Conservation (phyloP, 1,140 invertebrate species). For the Hycleus cichorii region DNA sequence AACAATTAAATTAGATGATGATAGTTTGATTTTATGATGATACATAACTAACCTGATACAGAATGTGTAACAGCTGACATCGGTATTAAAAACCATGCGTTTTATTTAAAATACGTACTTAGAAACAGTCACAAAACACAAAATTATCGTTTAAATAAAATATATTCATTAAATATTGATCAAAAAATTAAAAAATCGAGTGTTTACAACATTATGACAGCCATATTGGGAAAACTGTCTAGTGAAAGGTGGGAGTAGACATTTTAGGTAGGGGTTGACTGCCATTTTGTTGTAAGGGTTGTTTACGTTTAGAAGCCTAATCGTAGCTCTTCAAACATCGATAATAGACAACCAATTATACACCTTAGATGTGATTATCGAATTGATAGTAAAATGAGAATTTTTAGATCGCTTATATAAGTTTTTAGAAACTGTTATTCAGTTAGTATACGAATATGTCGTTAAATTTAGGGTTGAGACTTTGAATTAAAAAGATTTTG, state of each 20-base stretch:
- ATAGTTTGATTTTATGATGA: background rate
- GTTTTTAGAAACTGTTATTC: too few species aligned
- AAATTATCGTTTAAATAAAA: slow-evolving; percentile 10
- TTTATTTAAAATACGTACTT: slow-evolving; percentile 15
- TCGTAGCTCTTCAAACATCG: too few species aligned
- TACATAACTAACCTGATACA: slow-evolving; percentile 49
- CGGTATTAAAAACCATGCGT: slow-evolving; percentile 47
- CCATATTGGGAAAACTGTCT: slow-evolving; percentile 36
- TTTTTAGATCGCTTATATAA: too few species aligned
- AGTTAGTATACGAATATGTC: background rate
- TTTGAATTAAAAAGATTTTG: slow-evolving; percentile 30
- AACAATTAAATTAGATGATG: background rate
- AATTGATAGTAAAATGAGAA: too few species aligned
- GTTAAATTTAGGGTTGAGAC: slow-evolving; percentile 2
- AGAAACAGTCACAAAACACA: slow-evolving; percentile 11
- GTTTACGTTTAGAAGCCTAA: slow-evolving; percentile 11
- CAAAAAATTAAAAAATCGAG: slow-evolving; percentile 18
- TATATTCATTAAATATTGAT: slow-evolving; percentile 5
- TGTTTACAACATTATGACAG: slow-evolving; percentile 39
- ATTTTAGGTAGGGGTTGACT: slow-evolving; percentile 26
- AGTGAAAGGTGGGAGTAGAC: background rate
- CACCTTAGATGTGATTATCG: too few species aligned
- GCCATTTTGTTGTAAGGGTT: slow-evolving; percentile 23
- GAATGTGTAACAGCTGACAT: slow-evolving; percentile 59
- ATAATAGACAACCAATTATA: too few species aligned